phyloP scores from a whole-genome alignment of 1,140 invertebrate genomes.

The Plectrocnemia conspersa region DNA sequence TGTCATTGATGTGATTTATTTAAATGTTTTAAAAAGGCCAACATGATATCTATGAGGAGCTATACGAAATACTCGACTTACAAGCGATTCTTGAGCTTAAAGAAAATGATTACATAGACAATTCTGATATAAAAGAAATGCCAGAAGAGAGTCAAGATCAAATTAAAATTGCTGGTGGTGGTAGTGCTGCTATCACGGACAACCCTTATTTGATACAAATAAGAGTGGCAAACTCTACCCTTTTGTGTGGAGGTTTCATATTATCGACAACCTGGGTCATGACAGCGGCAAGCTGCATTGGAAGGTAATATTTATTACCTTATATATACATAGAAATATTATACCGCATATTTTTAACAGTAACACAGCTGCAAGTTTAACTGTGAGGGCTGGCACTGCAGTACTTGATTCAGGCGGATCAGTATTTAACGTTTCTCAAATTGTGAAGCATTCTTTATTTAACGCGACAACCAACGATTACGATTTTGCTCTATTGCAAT shows the following conservation, averaged over 20 bases:
- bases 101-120: too few species aligned
- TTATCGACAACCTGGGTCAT: conserved; percentile 45
- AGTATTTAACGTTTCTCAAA: conserved; percentile 39
- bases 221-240: conserved; percentile 45
- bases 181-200: conserved; percentile 41
- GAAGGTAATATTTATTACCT: conserved; percentile 35
- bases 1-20: too few species aligned
- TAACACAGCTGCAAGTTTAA: conserved; percentile 36
- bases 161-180: conserved; percentile 47
- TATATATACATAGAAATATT: neutral
- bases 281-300: conserved; percentile 48
- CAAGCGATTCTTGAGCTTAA: too few species aligned
- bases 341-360: conserved; percentile 30
- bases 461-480: conserved; percentile 44
- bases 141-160: too few species aligned
- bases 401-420: conserved; percentile 43
- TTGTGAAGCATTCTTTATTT: conserved; percentile 43
- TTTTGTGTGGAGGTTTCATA: conserved; percentile 49
- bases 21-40: too few species aligned
- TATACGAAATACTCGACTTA: too few species aligned
- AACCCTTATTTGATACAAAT: conserved; percentile 48
- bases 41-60: too few species aligned
- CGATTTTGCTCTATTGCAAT: conserved; percentile 43
- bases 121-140: too few species aligned
- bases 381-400: conserved; percentile 45